phyloP scores from a whole-genome alignment of 2,888 invertebrate genomes.

The Aricia artaxerxes region DNA sequence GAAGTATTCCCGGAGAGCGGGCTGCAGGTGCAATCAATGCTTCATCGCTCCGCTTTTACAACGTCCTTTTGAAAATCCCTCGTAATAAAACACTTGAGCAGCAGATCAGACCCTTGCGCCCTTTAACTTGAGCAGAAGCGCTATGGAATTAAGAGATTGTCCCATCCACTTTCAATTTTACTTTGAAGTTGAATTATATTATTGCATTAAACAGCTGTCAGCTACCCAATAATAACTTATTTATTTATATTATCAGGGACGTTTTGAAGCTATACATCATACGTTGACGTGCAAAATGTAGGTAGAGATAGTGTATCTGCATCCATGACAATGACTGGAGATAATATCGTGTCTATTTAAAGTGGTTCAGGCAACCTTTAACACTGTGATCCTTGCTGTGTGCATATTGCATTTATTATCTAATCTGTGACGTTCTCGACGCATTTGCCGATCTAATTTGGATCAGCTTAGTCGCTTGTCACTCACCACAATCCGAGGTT shows the following conservation, averaged over 20 bases:
- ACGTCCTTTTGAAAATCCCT: not conserved
- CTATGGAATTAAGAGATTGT: not conserved
- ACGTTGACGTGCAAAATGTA: not conserved
- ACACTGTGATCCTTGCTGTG: slow-evolving; percentile 7
- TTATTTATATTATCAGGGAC: not conserved
- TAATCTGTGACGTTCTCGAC: not conserved
- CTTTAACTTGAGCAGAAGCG: not conserved
- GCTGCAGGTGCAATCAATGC: not conserved
- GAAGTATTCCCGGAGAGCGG: not conserved
- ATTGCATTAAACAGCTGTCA: not conserved
- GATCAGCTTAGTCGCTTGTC: not conserved
- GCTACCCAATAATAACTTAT: not conserved
- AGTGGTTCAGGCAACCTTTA: slow-evolving; percentile 23
- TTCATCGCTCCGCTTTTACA: not conserved
- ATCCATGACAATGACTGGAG: slow-evolving; percentile 15
- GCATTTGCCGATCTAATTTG: not conserved
- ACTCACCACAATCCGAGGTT: not conserved
- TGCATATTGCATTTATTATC: slow-evolving; percentile 2
- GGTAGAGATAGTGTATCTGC: not conserved
- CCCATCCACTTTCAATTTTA: not conserved
- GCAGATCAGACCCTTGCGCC: not conserved
- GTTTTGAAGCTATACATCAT: slow-evolving; percentile 18
- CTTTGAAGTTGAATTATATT: not conserved
- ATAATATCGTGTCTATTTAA: slow-evolving; percentile 22
- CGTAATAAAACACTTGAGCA: not conserved